Evolutionary conservation across 1,140 invertebrate genomes (phyloP).

Genomic region (Helicoverpa zea): DNA sequence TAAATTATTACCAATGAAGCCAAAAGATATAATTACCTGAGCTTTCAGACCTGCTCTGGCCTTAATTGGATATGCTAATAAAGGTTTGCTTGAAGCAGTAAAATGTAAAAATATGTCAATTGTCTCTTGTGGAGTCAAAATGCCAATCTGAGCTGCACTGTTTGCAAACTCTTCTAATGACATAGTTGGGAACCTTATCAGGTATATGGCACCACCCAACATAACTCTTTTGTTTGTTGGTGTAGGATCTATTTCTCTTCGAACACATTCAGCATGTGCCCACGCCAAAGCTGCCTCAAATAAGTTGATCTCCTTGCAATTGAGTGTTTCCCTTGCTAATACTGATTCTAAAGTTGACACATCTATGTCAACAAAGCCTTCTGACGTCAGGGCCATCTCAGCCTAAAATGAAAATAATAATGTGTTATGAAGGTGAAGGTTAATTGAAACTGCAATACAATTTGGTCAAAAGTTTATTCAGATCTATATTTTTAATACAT

Average conservation of each 20-base stretch:
- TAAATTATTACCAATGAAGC: neutral
- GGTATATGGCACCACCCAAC: slow-evolving; percentile 92
- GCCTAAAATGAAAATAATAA: slow-evolving; percentile 89
- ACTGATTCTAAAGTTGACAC: slow-evolving; percentile 95
- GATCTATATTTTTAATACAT: slow-evolving; percentile 64
- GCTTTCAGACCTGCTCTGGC: slow-evolving; percentile 94
- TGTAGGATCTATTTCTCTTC: slow-evolving; percentile 92
- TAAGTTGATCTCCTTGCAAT: slow-evolving; percentile 96
- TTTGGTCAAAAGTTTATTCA: slow-evolving; percentile 82
- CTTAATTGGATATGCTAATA: slow-evolving; percentile 93
- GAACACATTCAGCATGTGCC: slow-evolving; percentile 94
- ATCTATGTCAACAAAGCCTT: slow-evolving; percentile 97
- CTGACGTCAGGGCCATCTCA: slow-evolving; percentile 97
- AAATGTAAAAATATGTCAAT: slow-evolving; percentile 97
- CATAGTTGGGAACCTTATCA: slow-evolving; percentile 97
- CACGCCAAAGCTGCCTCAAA: slow-evolving; percentile 96
- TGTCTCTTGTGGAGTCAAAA: slow-evolving; percentile 95
- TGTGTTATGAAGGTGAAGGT: slow-evolving; percentile 64
- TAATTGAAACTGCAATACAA: slow-evolving; percentile 87
- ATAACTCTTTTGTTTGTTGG: slow-evolving; percentile 91
- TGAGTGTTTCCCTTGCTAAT: slow-evolving; percentile 95
- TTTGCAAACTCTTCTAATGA: slow-evolving; percentile 96
- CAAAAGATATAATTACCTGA: slow-evolving; percentile 88
- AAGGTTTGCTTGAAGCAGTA: slow-evolving; percentile 94
- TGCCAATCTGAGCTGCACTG: slow-evolving; percentile 95